Evolutionary conservation across 2,797 vertebrate species (phyloP).

Genomic region (Protosalanx chinensis): DNA sequence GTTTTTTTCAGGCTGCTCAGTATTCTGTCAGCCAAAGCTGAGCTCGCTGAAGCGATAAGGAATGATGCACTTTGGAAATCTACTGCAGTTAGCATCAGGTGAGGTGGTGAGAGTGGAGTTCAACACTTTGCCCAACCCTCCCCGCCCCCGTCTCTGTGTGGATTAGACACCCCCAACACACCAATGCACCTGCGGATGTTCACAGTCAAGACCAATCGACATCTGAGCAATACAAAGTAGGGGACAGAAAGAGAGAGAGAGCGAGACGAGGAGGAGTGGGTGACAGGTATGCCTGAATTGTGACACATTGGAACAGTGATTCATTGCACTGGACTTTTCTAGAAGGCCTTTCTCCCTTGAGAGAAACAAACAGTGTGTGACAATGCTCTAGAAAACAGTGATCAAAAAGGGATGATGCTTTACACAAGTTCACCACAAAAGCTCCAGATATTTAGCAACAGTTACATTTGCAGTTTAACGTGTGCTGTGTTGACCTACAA

Average conservation of each 20-base stretch:
- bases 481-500: no score
- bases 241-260: neutral
- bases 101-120: conserved; percentile 11
- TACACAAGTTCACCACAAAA: no score
- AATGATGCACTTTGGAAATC: conserved; percentile 37
- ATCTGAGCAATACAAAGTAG: neutral
- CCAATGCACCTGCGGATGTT: neutral
- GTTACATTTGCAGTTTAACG: no score
- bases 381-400: conserved; percentile 2
- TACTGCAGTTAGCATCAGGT: conserved; percentile 45
- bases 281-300: conserved; percentile 43
- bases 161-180: no score
- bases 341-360: conserved; percentile 36
- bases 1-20: conserved; percentile 26
- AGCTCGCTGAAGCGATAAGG: conserved; percentile 34
- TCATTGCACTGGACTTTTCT: conserved; percentile 49
- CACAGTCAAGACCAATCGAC: conserved; percentile 30
- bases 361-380: conserved; percentile 43
- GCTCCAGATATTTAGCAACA: no score
- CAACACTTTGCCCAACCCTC: neutral
- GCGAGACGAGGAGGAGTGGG: no score
- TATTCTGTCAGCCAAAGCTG: conserved; percentile 34
- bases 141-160: neutral
- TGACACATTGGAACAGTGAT: conserved; percentile 47
- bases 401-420: no score